These are phyloP conservation scores for Syngnathus typhle DNA, from an alignment of 2,113 vertebrate genomes.

Conservation along the genomic window DNA sequence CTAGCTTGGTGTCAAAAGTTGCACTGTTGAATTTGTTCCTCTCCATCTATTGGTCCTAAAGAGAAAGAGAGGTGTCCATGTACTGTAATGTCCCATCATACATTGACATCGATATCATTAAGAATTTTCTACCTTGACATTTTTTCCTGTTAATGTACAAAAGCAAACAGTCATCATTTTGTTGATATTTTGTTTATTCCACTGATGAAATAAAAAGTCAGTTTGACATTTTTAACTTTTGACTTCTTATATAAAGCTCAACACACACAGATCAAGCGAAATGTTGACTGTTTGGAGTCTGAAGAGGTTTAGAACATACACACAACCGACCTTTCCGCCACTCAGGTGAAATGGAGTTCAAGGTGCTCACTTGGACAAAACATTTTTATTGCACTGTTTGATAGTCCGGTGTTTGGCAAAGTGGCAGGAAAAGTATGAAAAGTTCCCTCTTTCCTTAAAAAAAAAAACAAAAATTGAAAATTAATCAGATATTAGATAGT, in stretches of 20 bases:
- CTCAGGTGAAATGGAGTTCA: constrained; percentile 23
- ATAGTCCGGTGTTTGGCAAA: constrained; percentile 20
- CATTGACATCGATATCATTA: not conserved
- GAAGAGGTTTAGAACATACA: constrained; percentile 25
- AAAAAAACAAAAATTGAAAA: no score
- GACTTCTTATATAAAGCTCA: constrained; percentile 42
- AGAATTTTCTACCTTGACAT: not conserved
- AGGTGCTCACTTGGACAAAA: not conserved
- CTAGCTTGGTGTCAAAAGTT: not conserved
- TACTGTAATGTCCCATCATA: no score
- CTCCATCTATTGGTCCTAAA: not conserved
- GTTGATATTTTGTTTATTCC: constrained; percentile 59
- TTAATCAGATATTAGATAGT: no score
- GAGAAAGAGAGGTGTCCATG: not conserved
- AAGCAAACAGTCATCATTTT: constrained; percentile 1
- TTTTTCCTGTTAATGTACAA: not conserved
- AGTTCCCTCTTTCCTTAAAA: constrained; percentile 10
- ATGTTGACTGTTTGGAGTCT: constrained; percentile 24
- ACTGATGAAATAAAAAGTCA: constrained; percentile 42
- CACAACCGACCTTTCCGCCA: constrained; percentile 39
- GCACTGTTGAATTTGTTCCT: not conserved
- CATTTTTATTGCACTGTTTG: constrained; percentile 33
- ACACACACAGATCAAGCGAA: constrained; percentile 38
- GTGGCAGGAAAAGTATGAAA: constrained; percentile 23
- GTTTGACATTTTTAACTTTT: constrained; percentile 37